A percentile compares a stretch with the other conserved stretches of the same genome.
phyloP scores from a whole-genome alignment of 1,140 invertebrate species.

The Danaus melanippus region DNA sequence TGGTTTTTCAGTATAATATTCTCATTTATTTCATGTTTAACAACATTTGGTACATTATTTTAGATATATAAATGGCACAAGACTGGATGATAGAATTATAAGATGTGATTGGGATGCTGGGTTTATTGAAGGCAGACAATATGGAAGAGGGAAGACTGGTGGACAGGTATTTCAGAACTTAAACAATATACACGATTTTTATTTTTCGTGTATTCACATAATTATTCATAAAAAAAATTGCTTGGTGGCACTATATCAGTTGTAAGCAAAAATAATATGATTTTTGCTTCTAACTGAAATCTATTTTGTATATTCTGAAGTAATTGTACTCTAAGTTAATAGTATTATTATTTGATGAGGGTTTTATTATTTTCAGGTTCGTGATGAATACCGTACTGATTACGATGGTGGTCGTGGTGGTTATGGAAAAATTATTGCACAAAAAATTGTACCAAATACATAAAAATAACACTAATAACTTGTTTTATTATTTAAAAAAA shows the following conservation, averaged over 20 bases:
- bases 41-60: slow-evolving; percentile 23
- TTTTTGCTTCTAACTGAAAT: too few relatives aligned
- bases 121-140: slow-evolving; percentile 98
- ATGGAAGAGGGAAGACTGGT: slow-evolving; percentile 97
- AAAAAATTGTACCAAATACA: slow-evolving; percentile 79
- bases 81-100: slow-evolving; percentile 97
- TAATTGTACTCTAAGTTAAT: too few relatives aligned
- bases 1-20: not conserved
- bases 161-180: slow-evolving; percentile 83
- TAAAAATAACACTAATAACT: slow-evolving; percentile 29
- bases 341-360: too few relatives aligned
- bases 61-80: slow-evolving; percentile 95
- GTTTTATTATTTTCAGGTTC: slow-evolving; percentile 76
- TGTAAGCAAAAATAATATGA: too few relatives aligned
- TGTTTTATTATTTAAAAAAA: too few relatives aligned
- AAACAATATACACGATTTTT: too few relatives aligned
- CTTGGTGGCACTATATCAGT: too few relatives aligned
- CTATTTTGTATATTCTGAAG: too few relatives aligned
- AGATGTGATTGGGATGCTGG: slow-evolving; percentile 99
- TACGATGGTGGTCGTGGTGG: slow-evolving; percentile 97
- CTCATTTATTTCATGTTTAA: not conserved
- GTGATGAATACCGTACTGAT: slow-evolving; percentile 98
- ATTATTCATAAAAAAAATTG: too few relatives aligned
- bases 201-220: too few relatives aligned
- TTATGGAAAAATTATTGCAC: slow-evolving; percentile 94